Base-by-base conservation (phyloP, 1,140 invertebrate genomes). In the Atta cephalotes region DNA sequence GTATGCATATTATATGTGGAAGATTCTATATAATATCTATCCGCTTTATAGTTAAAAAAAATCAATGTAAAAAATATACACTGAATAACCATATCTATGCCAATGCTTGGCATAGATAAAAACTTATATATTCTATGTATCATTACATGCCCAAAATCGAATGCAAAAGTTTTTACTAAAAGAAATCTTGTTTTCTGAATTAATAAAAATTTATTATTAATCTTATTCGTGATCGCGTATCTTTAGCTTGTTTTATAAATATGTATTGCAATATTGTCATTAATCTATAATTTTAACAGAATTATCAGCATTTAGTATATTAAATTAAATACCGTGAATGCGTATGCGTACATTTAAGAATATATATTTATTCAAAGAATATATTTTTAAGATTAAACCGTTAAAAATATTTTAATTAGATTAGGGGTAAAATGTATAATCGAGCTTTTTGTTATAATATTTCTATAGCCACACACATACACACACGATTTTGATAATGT, bases 281-380 rank as follows among this genome's bases (percentile, higher is more conserved):
- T 70, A 49, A 51, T n/a, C 49, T 81, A 53, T 3, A 81, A 49
- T 49, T 78, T 21, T 62, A 25, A 74, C 18, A 49, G 51, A 80
- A 80, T 35, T 25, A 12, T 16, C 28, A n/a, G 60, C 28, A 45
- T 49, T 80, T 45, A 68, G 35, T 80, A 80, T 14, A 18, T 81
- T 81, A 81, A 45, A 71, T 81, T 81, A 81, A 45, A 71, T 58
- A 39, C 0, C 6, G 14, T 71, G 10, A 2, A 60, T 60, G 16
- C 16, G 12, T 70, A n/a, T 70, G 12, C 14, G 28, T 39, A 68
- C 6, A 0, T 70, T 60, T 31, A 65, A 81, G 18, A 71, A 45
- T 21, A 10, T 81, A 68, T 28, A 53, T 81, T 45, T 81, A 71
- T 81, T 21, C 79, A 81, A 81, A 81, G 79, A 81, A 71, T 81